These are phyloP conservation scores for Sipunculus nudus DNA, from an alignment of 2,888 invertebrate genomes.

Conservation along the genomic window DNA sequence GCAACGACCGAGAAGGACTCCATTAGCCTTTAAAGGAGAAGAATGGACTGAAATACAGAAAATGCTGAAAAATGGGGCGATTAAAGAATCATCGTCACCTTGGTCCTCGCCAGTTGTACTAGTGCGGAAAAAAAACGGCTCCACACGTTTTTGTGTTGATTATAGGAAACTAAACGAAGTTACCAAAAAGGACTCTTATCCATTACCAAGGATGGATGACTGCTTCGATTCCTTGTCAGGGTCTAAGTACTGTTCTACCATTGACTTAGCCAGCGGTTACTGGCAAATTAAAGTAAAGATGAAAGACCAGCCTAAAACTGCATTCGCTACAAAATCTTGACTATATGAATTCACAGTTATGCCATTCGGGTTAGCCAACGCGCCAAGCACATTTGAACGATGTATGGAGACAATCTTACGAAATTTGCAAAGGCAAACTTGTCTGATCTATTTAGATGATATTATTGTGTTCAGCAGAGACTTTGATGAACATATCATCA, in stretches of 20 bases:
- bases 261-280: slow-evolving; percentile 10
- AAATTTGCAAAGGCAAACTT: neutral
- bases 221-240: slow-evolving; percentile 7
- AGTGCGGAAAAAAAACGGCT: neutral
- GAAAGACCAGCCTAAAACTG: slow-evolving; percentile 9
- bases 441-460: too few species aligned
- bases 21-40: too few species aligned
- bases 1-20: too few species aligned
- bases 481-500: slow-evolving; percentile 3
- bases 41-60: too few species aligned
- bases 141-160: slow-evolving; percentile 4
- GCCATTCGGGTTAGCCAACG: too few species aligned
- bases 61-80: too few species aligned
- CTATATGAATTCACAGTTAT: slow-evolving; percentile 6
- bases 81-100: neutral
- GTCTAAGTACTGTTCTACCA: neutral
- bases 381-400: too few species aligned
- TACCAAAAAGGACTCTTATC: slow-evolving; percentile 10
- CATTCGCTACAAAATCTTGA: neutral
- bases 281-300: slow-evolving; percentile 2
- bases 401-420: neutral
- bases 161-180: neutral
- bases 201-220: slow-evolving; percentile 11
- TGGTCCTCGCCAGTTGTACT: slow-evolving; percentile 2
- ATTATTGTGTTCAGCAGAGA: neutral